These are phyloP conservation scores for Craterocephalus amniculus DNA, from an alignment of 2,797 vertebrate species.

Conservation along the genomic window DNA sequence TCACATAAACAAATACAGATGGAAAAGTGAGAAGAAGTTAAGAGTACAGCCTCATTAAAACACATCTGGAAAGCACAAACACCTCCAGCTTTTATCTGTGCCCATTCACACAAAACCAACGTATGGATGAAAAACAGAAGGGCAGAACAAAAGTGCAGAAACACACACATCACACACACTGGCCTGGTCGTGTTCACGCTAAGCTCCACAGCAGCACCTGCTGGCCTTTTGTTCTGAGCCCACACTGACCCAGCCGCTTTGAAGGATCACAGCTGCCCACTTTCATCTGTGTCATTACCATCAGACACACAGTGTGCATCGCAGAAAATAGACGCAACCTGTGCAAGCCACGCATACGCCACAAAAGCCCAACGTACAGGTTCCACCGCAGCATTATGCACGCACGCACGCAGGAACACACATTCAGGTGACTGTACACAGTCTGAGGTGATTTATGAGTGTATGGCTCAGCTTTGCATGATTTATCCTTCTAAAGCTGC, in stretches of 20 bases:
- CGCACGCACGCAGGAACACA: conserved; percentile 30
- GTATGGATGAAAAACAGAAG: conserved; percentile 31
- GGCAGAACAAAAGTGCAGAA: not conserved
- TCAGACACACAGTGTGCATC: not conserved
- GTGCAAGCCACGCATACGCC: not conserved
- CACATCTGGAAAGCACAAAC: conserved; percentile 50
- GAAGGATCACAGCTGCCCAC: conserved; percentile 15
- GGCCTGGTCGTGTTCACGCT: conserved; percentile 4
- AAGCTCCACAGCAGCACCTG: conserved; percentile 76
- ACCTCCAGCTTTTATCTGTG: conserved; percentile 45
- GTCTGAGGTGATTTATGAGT: conserved; percentile 71
- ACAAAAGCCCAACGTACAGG: conserved; percentile 13
- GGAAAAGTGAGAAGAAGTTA: conserved; percentile 23
- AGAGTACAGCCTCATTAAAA: conserved; percentile 31
- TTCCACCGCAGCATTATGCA: conserved; percentile 33
- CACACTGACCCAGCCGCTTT: conserved; percentile 15
- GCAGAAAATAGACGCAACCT: conserved; percentile 4
- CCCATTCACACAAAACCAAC: conserved; percentile 40
- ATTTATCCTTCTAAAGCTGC: conserved; percentile 73
- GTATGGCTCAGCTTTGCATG: conserved; percentile 63
- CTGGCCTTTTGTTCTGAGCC: conserved; percentile 41
- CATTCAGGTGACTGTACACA: conserved; percentile 4
- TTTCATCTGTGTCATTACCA: conserved; percentile 23
- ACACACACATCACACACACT: conserved; percentile 5
- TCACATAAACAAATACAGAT: conserved; percentile 12